A percentile compares a stretch with the other conserved stretches of the same genome.
phyloP scores from a whole-genome alignment of 2,797 vertebrate genomes.

The Leuciscus waleckii region DNA sequence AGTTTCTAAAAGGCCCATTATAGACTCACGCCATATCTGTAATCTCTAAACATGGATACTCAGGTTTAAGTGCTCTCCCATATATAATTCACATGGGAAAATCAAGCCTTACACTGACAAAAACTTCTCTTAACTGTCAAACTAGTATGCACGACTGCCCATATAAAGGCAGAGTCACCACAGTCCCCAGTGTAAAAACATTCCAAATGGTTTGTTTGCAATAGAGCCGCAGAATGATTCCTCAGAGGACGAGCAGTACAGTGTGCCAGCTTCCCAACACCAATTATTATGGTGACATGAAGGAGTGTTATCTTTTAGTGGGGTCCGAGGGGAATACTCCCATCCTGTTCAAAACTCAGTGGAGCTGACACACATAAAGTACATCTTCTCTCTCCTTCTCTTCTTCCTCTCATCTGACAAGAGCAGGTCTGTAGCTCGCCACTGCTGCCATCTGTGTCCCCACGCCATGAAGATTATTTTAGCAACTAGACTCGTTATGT shows the following conservation, averaged over 20 bases:
- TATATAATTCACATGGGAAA: not conserved
- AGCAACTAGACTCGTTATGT: constrained; percentile 48
- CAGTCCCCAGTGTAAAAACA: constrained; percentile 31
- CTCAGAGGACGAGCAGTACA: constrained; percentile 40
- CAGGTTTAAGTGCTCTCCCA: not conserved
- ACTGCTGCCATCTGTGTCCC: constrained; percentile 43
- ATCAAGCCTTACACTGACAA: constrained; percentile 2
- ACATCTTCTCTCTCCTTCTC: constrained; percentile 30
- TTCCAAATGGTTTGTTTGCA: constrained; percentile 44
- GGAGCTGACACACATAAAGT: constrained; percentile 67
- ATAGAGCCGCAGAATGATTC: constrained; percentile 14
- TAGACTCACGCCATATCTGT: not conserved
- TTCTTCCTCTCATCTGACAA: constrained; percentile 48
- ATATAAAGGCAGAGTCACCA: constrained; percentile 17
- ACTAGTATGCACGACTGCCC: constrained; percentile 15
- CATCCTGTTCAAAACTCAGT: constrained; percentile 55
- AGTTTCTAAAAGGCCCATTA: not conserved
- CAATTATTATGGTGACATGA: constrained; percentile 56
- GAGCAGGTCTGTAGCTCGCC: constrained; percentile 42
- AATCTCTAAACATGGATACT: not conserved
- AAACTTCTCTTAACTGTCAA: constrained; percentile 18
- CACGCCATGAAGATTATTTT: constrained; percentile 38
- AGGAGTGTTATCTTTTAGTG: constrained; percentile 55
- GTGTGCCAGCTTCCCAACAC: constrained; percentile 47
- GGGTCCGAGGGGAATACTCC: constrained; percentile 57